Evolutionary conservation across 2,797 vertebrate genomes (phyloP).

Genomic region (Naso thynnoides): DNA sequence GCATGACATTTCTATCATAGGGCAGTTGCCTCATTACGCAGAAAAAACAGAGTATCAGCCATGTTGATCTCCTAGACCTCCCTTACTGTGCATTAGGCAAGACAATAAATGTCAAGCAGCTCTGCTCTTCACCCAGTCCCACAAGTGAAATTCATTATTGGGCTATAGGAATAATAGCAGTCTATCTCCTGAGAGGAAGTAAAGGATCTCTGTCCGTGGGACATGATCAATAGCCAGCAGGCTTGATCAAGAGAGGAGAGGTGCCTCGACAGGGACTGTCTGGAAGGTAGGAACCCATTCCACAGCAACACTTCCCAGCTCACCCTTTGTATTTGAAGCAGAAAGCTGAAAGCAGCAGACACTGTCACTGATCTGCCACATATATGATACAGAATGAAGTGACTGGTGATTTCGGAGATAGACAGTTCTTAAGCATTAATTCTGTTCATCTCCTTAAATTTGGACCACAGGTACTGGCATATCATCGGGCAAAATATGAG

Average conservation of each 20-base stretch:
- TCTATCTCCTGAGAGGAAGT: slow-evolving; percentile 80
- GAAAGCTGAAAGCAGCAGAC: slow-evolving; percentile 25
- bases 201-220: slow-evolving; percentile 77
- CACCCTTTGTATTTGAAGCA: slow-evolving; percentile 29
- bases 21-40: slow-evolving; percentile 67
- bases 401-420: slow-evolving; percentile 47
- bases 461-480: slow-evolving; percentile 42
- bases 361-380: slow-evolving; percentile 31
- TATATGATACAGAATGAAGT: slow-evolving; percentile 32
- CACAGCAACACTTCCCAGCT: slow-evolving; percentile 28
- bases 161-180: slow-evolving; percentile 77
- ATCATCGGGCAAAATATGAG: slow-evolving; percentile 70
- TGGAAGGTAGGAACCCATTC: slow-evolving; percentile 49
- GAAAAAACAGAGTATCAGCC: slow-evolving; percentile 70
- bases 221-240: slow-evolving; percentile 81
- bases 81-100: slow-evolving; percentile 76
- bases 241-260: slow-evolving; percentile 68
- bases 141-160: slow-evolving; percentile 84
- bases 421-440: slow-evolving; percentile 45
- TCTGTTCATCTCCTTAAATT: slow-evolving; percentile 47
- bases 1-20: slow-evolving; percentile 48
- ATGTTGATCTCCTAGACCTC: slow-evolving; percentile 72
- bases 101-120: slow-evolving; percentile 86
- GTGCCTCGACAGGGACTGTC: slow-evolving; percentile 49
- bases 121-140: slow-evolving; percentile 70